Evolutionary conservation across 1,140 invertebrate species (phyloP).

Genomic region (Gryllus bimaculatus): DNA sequence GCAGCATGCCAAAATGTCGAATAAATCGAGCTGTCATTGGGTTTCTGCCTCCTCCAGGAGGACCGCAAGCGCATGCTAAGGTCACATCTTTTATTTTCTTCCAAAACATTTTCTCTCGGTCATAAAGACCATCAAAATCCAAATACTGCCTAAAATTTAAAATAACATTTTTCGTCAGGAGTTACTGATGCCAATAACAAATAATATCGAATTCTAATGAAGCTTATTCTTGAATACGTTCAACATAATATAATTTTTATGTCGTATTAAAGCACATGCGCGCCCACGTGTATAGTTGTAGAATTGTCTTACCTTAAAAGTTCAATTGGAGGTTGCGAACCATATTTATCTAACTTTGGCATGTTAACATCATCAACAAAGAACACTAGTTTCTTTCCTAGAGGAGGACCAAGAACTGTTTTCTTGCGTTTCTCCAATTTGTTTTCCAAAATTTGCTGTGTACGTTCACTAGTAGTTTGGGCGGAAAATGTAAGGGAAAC

Average conservation of each 20-base stretch:
- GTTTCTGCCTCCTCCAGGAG: conserved; percentile 79
- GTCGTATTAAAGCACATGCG: too few relatives aligned
- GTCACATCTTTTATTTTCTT: conserved; percentile 77
- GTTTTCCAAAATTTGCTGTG: conserved; percentile 70
- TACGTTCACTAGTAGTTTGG: conserved; percentile 70
- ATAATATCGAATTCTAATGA: too few relatives aligned
- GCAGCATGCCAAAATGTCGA: conserved; percentile 72
- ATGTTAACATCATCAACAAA: conserved; percentile 93
- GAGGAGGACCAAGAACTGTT: conserved; percentile 70
- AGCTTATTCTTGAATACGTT: too few relatives aligned
- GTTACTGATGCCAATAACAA: too few relatives aligned
- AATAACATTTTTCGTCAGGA: too few relatives aligned
- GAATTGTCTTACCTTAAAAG: conserved; percentile 50
- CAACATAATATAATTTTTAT: too few relatives aligned
- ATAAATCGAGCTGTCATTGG: conserved; percentile 72
- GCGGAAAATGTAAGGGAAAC: conserved; percentile 79
- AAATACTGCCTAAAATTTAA: conserved; percentile 54
- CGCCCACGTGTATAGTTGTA: too few relatives aligned
- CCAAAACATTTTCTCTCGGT: conserved; percentile 78
- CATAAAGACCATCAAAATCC: conserved; percentile 75
- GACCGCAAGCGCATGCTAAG: conserved; percentile 72
- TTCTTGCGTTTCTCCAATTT: conserved; percentile 74
- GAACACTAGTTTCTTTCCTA: conserved; percentile 71
- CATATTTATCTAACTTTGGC: conserved; percentile 74
- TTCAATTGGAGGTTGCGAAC: conserved; percentile 84